These are phyloP conservation scores for Autographa gamma DNA, from an alignment of 2,888 invertebrate species.

Conservation along the genomic window DNA sequence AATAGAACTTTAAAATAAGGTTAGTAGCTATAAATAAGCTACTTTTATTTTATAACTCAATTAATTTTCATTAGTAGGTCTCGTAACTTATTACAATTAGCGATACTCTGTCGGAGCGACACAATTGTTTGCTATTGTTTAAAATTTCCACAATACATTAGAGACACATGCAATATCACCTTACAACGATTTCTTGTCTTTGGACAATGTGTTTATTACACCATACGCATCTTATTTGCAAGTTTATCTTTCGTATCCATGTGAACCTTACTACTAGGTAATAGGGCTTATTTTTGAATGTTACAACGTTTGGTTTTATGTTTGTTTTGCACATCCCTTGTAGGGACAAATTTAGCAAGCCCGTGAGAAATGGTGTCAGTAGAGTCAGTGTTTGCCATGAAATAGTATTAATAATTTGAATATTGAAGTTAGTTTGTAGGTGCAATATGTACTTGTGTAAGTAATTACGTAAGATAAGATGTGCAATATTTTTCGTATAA, in stretches of 20 bases:
- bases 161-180: slow-evolving; percentile 12
- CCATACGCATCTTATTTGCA: slow-evolving; percentile 27
- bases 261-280: not conserved
- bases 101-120: not conserved
- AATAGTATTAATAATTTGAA: not conserved
- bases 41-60: not conserved
- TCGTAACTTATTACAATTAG: not conserved
- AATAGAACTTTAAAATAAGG: not conserved
- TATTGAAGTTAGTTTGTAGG: not conserved
- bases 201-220: slow-evolving; percentile 33
- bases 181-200: slow-evolving; percentile 23
- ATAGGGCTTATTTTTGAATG: not conserved
- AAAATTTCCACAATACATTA: slow-evolving; percentile 13
- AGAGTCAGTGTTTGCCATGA: not conserved
- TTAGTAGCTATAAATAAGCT: not conserved
- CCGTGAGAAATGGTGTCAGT: slow-evolving; percentile 20
- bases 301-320: not conserved
- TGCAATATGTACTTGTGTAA: not conserved
- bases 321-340: slow-evolving; percentile 10
- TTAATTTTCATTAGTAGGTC: not conserved
- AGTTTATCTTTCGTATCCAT: not conserved
- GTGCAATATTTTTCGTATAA: not conserved
- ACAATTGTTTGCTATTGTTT: slow-evolving; percentile 16
- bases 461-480: not conserved
- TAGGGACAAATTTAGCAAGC: slow-evolving; percentile 23